These are phyloP conservation scores for Choreutis nemorana DNA, from an alignment of 2,888 invertebrate species.

Conservation along the genomic window DNA sequence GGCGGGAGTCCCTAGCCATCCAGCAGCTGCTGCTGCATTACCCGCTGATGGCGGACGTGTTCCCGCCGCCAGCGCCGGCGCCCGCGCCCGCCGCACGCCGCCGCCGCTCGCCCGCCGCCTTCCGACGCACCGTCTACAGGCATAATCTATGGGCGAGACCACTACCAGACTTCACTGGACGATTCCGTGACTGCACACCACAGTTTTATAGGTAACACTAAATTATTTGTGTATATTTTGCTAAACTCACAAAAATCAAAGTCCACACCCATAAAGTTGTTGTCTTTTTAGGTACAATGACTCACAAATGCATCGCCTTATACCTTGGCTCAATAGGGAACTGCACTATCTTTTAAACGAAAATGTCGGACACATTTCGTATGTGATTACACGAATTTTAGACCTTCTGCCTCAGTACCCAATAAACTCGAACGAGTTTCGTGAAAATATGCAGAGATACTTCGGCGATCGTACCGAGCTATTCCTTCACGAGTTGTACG, in stretches of 20 bases:
- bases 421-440: slow-evolving; percentile 74
- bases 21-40: slow-evolving; percentile 65
- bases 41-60: slow-evolving; percentile 36
- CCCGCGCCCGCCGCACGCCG: slow-evolving; percentile 18
- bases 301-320: slow-evolving; percentile 80
- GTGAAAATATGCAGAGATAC: slow-evolving; percentile 72
- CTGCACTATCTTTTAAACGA: slow-evolving; percentile 77
- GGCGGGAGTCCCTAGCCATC: slow-evolving; percentile 66
- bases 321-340: slow-evolving; percentile 90
- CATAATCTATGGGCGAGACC: slow-evolving; percentile 79
- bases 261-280: slow-evolving; percentile 3
- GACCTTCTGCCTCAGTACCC: slow-evolving; percentile 73
- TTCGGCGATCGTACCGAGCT: slow-evolving; percentile 79
- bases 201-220: slow-evolving; percentile 73
- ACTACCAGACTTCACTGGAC: slow-evolving; percentile 73
- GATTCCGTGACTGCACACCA: slow-evolving; percentile 77
- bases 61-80: slow-evolving; percentile 19
- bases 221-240: not conserved
- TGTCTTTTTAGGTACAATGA: slow-evolving; percentile 74
- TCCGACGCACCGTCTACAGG: slow-evolving; percentile 77
- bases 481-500: slow-evolving; percentile 88
- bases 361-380: slow-evolving; percentile 69
- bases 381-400: slow-evolving; percentile 74
- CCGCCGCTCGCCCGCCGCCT: slow-evolving; percentile 46
- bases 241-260: not conserved